Conservation (phyloP, 2,797 vertebrate species). For the Aeoliscus strigatus region DNA sequence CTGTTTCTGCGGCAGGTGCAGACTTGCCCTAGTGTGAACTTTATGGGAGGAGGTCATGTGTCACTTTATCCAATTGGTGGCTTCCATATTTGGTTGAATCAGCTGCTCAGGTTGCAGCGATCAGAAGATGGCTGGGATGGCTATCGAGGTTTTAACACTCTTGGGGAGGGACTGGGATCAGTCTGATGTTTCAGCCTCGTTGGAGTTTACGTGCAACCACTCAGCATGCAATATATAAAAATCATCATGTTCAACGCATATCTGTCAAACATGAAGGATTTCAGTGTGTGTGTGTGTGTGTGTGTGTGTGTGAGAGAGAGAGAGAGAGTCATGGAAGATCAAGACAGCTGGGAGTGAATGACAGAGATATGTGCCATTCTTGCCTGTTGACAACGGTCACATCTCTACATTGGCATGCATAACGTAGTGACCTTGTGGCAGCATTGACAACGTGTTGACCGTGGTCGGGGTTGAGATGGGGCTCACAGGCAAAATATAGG, state of each 20-base stretch:
- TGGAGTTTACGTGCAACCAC: slow-evolving; percentile 33
- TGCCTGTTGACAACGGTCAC: slow-evolving; percentile 34
- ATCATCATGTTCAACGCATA: slow-evolving; percentile 21
- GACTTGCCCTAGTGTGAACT: slow-evolving; percentile 65
- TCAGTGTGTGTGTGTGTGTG: slow-evolving; percentile 14
- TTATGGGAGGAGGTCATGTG: slow-evolving; percentile 44
- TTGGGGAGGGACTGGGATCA: slow-evolving; percentile 46
- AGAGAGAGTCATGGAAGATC: slow-evolving; percentile 65
- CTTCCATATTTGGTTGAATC: slow-evolving; percentile 59
- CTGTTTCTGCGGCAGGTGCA: slow-evolving; percentile 56
- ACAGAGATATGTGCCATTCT: slow-evolving; percentile 40
- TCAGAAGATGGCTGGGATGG: slow-evolving; percentile 49
- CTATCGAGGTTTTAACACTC: slow-evolving; percentile 38
- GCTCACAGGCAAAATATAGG: slow-evolving; percentile 22
- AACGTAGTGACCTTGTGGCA: slow-evolving; percentile 42
- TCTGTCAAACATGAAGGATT: too few relatives aligned
- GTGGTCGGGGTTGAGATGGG: too few relatives aligned
- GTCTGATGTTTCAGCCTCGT: slow-evolving; percentile 46
- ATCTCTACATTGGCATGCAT: slow-evolving; percentile 22
- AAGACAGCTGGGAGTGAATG: slow-evolving; percentile 59
- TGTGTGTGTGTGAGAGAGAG: slow-evolving; percentile 17
- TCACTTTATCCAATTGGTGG: slow-evolving; percentile 54
- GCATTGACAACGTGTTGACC: too few relatives aligned
- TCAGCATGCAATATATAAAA: slow-evolving; percentile 24
- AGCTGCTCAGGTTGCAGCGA: slow-evolving; percentile 46